Percentiles rank a stretch among this genome's conserved stretches.
phyloP scores from a whole-genome alignment of 2,113 vertebrate species.

The Leptosomus discolor region DNA sequence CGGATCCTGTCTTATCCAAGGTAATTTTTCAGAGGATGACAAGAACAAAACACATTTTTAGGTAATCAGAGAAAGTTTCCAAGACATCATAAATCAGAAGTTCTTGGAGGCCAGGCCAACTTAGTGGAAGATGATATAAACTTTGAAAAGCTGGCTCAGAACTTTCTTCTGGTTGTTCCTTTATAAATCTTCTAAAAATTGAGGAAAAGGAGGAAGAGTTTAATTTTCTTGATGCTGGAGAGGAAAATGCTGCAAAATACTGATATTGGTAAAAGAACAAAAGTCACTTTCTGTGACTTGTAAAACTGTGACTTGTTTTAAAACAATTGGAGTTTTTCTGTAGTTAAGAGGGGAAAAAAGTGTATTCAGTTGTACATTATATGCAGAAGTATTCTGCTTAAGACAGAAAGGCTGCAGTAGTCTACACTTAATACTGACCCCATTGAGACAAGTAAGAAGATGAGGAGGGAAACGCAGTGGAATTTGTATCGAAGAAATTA shows the following conservation, averaged over 20 bases:
- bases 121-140: neutral
- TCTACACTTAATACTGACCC: neutral
- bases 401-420: neutral
- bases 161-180: neutral
- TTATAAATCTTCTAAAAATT: neutral
- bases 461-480: neutral
- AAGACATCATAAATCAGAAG: neutral
- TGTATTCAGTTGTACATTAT: neutral
- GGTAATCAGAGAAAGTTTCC: neutral
- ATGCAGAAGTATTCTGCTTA: neutral
- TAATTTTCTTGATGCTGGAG: neutral
- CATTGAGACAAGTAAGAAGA: neutral
- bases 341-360: neutral
- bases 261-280: neutral
- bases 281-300: neutral
- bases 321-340: neutral
- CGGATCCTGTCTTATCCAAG: neutral
- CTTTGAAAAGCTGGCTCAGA: neutral
- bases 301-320: neutral
- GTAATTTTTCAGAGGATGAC: neutral
- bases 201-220: neutral
- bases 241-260: neutral
- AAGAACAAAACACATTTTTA: neutral
- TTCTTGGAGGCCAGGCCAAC: neutral
- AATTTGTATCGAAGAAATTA: neutral